phyloP scores from a whole-genome alignment of 2,888 invertebrate genomes.

The Eupithecia subfuscata region DNA sequence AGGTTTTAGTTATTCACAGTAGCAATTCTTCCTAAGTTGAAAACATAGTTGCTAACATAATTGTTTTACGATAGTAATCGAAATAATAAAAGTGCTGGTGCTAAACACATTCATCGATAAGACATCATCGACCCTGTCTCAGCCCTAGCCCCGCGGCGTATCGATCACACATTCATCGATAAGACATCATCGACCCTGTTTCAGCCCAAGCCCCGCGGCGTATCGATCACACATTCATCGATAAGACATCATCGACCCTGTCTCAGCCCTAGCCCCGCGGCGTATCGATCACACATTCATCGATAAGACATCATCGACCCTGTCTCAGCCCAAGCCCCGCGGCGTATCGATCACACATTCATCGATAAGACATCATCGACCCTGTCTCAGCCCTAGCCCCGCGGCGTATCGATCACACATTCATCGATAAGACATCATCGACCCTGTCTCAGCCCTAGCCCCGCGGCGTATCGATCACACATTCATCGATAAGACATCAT shows the following conservation, averaged over 20 bases:
- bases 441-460: conserved; percentile 42
- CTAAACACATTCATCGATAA: no score
- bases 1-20: no score
- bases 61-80: no score
- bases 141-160: conserved; percentile 51
- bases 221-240: no score
- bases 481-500: no score
- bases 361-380: conserved; percentile 41
- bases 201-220: conserved; percentile 48
- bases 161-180: no score
- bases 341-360: conserved; percentile 75
- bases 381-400: conserved; percentile 41
- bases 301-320: conserved; percentile 39
- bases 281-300: no score
- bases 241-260: conserved; percentile 37
- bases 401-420: conserved; percentile 71
- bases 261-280: conserved; percentile 45
- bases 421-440: conserved; percentile 42
- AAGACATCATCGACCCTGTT: conserved; percentile 37
- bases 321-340: conserved; percentile 42
- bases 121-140: conserved; percentile 40
- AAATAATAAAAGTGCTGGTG: no score
- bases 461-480: conserved; percentile 68
- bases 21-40: no score
- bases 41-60: no score